A percentile compares a stretch with the other conserved stretches of the same genome.
Evolutionary conservation across 2,113 vertebrate genomes (phyloP).

Genomic region (Proterorhinus semilunaris): DNA sequence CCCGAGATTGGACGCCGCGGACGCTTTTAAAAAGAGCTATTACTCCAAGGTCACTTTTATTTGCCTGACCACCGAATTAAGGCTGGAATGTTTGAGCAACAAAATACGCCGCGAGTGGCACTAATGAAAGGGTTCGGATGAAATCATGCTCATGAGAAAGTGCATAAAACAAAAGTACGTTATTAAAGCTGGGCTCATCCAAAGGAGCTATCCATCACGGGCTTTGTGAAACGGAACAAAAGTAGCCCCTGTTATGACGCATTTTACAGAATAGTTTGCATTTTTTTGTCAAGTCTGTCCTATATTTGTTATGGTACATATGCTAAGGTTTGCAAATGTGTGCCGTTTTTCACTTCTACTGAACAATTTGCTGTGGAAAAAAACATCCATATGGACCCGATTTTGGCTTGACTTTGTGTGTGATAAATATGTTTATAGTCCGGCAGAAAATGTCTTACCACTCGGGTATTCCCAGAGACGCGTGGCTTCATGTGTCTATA

Average conservation of each 20-base stretch:
- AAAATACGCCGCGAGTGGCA: neutral
- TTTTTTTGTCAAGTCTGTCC: too few relatives aligned
- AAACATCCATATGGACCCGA: too few relatives aligned
- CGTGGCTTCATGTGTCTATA: too few relatives aligned
- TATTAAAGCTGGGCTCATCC: neutral
- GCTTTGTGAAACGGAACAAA: neutral
- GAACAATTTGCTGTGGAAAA: too few relatives aligned
- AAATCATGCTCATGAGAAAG: conserved; percentile 6
- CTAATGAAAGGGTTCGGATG: neutral
- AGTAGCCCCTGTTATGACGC: neutral
- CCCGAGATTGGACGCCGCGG: neutral
- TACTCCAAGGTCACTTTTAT: conserved; percentile 1
- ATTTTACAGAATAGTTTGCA: too few relatives aligned
- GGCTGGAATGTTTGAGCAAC: neutral
- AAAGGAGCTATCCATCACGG: neutral
- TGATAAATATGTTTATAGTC: too few relatives aligned
- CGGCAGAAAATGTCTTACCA: too few relatives aligned
- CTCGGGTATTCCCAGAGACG: too few relatives aligned
- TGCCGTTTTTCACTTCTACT: too few relatives aligned
- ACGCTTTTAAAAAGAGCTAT: neutral
- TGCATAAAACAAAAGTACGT: conserved; percentile 5
- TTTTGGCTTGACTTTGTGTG: too few relatives aligned
- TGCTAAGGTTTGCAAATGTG: too few relatives aligned
- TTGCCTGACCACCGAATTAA: conserved; percentile 2
- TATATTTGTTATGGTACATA: too few relatives aligned